These are phyloP conservation scores for Pomatorhinus ruficollis DNA, from an alignment of 2,113 vertebrate genomes.

Conservation along the genomic window DNA sequence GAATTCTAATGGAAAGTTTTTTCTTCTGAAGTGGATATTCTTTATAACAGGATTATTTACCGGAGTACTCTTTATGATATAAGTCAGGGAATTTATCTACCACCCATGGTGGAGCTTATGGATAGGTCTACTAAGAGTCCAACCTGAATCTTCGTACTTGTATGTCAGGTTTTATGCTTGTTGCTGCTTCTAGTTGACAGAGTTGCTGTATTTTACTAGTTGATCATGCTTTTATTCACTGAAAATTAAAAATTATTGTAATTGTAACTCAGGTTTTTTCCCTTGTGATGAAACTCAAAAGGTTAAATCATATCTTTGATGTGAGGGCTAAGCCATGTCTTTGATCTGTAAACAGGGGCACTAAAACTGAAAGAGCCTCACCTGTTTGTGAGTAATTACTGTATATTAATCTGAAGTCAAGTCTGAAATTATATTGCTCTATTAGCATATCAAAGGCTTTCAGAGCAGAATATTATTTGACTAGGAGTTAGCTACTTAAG, in stretches of 20 bases:
- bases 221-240: not conserved
- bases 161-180: not conserved
- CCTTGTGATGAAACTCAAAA: constrained; percentile 8
- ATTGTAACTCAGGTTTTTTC: not conserved
- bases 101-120: not conserved
- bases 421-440: not conserved
- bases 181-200: not conserved
- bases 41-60: not conserved
- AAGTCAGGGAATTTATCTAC: not conserved
- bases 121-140: not conserved
- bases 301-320: constrained; percentile 42
- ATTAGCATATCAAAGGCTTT: constrained; percentile 60
- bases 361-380: constrained; percentile 19
- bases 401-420: constrained; percentile 5
- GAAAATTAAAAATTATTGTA: constrained; percentile 27
- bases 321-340: not conserved
- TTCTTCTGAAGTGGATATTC: not conserved
- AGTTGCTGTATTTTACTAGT: not conserved
- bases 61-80: not conserved
- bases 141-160: not conserved
- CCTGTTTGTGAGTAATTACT: constrained; percentile 46
- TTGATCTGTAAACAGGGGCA: constrained; percentile 49
- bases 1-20: not conserved
- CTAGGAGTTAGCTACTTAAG: constrained; percentile 10
- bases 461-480: not conserved